Percentiles rank a stretch among this genome's conserved stretches.
Conservation (phyloP, 1,140 invertebrate genomes). For the Zaprionus davidi region DNA sequence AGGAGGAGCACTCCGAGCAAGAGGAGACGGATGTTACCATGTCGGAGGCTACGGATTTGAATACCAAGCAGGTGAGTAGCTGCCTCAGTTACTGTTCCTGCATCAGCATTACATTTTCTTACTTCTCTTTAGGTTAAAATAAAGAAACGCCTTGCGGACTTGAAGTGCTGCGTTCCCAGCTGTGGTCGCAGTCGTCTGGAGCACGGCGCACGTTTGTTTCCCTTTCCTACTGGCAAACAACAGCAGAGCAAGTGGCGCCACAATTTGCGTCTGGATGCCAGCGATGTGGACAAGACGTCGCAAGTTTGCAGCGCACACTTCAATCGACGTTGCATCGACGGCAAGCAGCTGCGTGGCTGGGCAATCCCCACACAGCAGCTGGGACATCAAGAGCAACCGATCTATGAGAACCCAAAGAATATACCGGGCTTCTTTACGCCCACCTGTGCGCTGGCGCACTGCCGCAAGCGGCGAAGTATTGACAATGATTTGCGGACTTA, state of each 20-base stretch:
- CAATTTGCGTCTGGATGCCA: slow-evolving; percentile 57
- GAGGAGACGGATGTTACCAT: slow-evolving; percentile 40
- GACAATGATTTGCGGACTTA: slow-evolving; percentile 74
- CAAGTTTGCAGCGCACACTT: slow-evolving; percentile 72
- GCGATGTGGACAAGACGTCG: slow-evolving; percentile 51
- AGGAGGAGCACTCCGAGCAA: slow-evolving; percentile 45
- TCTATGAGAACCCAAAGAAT: slow-evolving; percentile 79
- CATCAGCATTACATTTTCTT: background rate
- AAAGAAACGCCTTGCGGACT: slow-evolving; percentile 45
- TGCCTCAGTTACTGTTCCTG: background rate
- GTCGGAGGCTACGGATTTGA: slow-evolving; percentile 11
- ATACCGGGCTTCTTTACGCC: slow-evolving; percentile 74
- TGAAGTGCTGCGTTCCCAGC: slow-evolving; percentile 67
- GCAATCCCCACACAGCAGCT: slow-evolving; percentile 74
- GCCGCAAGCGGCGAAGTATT: slow-evolving; percentile 63
- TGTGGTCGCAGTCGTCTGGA: slow-evolving; percentile 66
- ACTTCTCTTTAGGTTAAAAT: slow-evolving; percentile 43
- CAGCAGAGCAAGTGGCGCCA: slow-evolving; percentile 73
- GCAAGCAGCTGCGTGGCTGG: slow-evolving; percentile 71
- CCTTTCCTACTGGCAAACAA: slow-evolving; percentile 65
- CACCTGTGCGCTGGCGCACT: slow-evolving; percentile 67
- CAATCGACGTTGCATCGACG: slow-evolving; percentile 74
- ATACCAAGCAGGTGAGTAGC: slow-evolving; percentile 47
- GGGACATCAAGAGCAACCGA: slow-evolving; percentile 62
- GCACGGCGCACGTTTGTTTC: slow-evolving; percentile 67